These are phyloP conservation scores for Pterostichus madidus DNA, from an alignment of 2,888 invertebrate species.

Conservation along the genomic window DNA sequence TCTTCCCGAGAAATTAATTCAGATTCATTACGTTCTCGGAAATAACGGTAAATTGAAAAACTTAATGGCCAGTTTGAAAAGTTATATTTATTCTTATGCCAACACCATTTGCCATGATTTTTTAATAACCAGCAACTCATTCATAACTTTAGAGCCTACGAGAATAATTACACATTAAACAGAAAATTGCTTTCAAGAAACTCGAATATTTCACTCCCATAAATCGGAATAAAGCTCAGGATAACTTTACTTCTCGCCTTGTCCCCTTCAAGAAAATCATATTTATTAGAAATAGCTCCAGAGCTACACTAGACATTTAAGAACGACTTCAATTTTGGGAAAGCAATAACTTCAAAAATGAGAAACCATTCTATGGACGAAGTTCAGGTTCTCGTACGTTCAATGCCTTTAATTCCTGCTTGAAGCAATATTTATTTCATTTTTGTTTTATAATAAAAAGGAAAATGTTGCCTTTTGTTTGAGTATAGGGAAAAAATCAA, in stretches of 20 bases:
- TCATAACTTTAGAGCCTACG: constrained; percentile 28
- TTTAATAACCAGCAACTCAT: constrained; percentile 37
- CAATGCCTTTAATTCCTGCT: too few relatives aligned
- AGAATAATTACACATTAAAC: constrained; percentile 42
- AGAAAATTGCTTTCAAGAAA: constrained; percentile 45
- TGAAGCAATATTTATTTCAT: too few relatives aligned
- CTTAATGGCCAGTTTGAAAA: constrained; percentile 56
- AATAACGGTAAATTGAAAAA: constrained; percentile 62
- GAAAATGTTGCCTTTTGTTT: too few relatives aligned
- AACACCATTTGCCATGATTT: constrained; percentile 51
- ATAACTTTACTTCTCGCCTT: constrained; percentile 20
- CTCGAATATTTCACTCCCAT: constrained; percentile 25
- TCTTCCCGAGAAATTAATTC: constrained; percentile 64
- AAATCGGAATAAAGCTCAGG: constrained; percentile 32
- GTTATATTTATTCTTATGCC: constrained; percentile 55
- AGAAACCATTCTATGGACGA: too few relatives aligned
- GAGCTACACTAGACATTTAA: too few relatives aligned
- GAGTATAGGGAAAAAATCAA: too few relatives aligned
- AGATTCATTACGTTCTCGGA: constrained; percentile 63
- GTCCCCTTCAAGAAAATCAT: background rate
- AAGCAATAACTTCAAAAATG: too few relatives aligned
- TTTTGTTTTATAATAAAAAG: too few relatives aligned
- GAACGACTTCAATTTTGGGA: too few relatives aligned
- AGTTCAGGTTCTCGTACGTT: too few relatives aligned
- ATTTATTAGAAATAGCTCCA: constrained; percentile 11